Conservation (phyloP, 2,113 vertebrate genomes). For the Spea bombifrons region DNA sequence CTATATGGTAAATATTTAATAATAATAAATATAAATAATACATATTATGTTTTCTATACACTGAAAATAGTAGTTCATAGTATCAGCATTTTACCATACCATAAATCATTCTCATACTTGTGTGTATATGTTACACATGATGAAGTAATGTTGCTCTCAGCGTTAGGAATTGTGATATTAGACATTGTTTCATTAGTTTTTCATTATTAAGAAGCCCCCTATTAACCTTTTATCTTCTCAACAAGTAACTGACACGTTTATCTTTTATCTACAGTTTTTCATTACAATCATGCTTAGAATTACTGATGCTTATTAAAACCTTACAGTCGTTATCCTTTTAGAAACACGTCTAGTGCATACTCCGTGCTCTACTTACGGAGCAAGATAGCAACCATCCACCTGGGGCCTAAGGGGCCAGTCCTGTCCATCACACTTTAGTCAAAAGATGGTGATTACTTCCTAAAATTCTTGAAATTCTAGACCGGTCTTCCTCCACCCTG, state of each 20-base stretch:
- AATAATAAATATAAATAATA: too few species aligned
- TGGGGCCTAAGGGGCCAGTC: too few species aligned
- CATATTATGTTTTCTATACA: neutral
- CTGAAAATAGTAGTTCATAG: neutral
- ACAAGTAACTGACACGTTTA: conserved; percentile 24
- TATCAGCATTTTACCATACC: conserved; percentile 11
- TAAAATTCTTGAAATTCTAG: too few species aligned
- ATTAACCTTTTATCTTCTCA: conserved; percentile 42
- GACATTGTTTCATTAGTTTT: conserved; percentile 34
- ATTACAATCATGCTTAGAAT: conserved; percentile 3
- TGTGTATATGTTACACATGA: conserved; percentile 25
- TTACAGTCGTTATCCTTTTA: neutral
- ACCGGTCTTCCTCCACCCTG: too few species aligned
- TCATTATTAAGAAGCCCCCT: conserved; percentile 31
- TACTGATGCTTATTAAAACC: neutral
- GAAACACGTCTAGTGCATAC: too few species aligned
- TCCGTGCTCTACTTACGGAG: too few species aligned
- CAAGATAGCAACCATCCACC: too few species aligned
- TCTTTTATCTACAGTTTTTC: conserved; percentile 6
- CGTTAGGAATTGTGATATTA: conserved; percentile 11
- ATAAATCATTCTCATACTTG: conserved; percentile 18
- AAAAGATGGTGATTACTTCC: too few species aligned
- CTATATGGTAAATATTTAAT: too few species aligned
- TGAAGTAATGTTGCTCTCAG: conserved; percentile 18
- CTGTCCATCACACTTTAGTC: too few species aligned